phyloP scores from a whole-genome alignment of 2,888 invertebrate genomes.

The Artemia sinica region DNA sequence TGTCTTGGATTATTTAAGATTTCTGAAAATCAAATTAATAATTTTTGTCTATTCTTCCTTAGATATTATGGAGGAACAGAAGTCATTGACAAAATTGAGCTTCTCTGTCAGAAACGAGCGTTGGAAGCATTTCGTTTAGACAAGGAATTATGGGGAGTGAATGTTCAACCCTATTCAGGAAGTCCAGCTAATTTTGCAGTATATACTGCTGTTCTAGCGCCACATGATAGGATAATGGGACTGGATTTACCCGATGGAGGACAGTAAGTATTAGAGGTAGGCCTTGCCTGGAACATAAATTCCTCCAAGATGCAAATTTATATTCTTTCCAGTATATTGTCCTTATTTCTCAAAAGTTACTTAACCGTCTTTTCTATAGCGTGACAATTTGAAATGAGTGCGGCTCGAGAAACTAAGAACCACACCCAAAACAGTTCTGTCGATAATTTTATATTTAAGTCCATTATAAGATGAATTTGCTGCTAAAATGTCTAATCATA shows the following conservation, averaged over 20 bases:
- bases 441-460: no score
- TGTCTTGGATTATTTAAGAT: not conserved
- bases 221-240: conserved; percentile 86
- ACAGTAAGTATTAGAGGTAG: conserved; percentile 37
- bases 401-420: no score
- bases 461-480: no score
- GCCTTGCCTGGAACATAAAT: not conserved
- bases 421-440: no score
- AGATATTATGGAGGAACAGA: conserved; percentile 98
- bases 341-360: no score
- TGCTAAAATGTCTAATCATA: no score
- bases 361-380: no score
- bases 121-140: conserved; percentile 63
- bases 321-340: not conserved
- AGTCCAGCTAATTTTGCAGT: conserved; percentile 94
- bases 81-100: conserved; percentile 79
- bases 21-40: not conserved
- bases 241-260: conserved; percentile 92
- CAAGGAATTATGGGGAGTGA: conserved; percentile 82
- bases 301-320: not conserved
- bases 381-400: no score
- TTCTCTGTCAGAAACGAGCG: conserved; percentile 67
- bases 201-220: conserved; percentile 72
- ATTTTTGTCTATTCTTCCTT: conserved; percentile 26
- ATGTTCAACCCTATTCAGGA: conserved; percentile 91